Evolutionary conservation across 2,888 invertebrate species (phyloP).

Genomic region (Parascotia fuliginaria): DNA sequence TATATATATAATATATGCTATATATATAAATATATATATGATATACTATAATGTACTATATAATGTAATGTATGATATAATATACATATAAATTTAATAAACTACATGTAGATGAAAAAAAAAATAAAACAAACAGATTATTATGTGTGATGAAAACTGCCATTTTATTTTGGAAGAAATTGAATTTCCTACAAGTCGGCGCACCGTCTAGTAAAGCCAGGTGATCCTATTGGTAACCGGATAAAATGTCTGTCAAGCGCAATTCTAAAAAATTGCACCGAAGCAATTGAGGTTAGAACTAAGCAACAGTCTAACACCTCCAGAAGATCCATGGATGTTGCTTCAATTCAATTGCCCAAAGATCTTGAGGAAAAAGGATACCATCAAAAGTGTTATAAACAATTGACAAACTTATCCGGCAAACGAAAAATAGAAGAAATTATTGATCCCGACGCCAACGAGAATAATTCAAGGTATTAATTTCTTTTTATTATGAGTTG

Average conservation of each 20-base stretch:
- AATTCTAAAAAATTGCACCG: constrained; percentile 2
- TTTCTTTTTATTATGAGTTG: constrained; percentile 2
- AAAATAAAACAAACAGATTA: no score
- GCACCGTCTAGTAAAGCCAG: no score
- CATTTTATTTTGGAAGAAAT: no score
- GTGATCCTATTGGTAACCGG: background rate
- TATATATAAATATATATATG: no score
- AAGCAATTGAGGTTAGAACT: constrained; percentile 1
- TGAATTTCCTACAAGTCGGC: no score
- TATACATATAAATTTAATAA: no score
- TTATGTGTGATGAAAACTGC: no score
- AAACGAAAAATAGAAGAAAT: constrained; percentile 5
- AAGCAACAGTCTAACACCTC: constrained; percentile 1
- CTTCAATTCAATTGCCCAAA: constrained; percentile 4
- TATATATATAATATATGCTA: no score
- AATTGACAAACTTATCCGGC: constrained; percentile 6
- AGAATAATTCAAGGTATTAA: constrained; percentile 4
- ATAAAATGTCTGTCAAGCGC: background rate
- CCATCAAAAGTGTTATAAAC: constrained; percentile 7
- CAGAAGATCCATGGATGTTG: constrained; percentile 5
- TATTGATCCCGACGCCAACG: constrained; percentile 5
- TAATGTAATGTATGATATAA: no score
- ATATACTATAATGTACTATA: no score
- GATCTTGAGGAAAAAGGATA: constrained; percentile 5
- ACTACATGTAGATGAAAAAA: no score